These are phyloP conservation scores for Cydia splendana DNA, from an alignment of 1,140 invertebrate genomes.

Conservation along the genomic window DNA sequence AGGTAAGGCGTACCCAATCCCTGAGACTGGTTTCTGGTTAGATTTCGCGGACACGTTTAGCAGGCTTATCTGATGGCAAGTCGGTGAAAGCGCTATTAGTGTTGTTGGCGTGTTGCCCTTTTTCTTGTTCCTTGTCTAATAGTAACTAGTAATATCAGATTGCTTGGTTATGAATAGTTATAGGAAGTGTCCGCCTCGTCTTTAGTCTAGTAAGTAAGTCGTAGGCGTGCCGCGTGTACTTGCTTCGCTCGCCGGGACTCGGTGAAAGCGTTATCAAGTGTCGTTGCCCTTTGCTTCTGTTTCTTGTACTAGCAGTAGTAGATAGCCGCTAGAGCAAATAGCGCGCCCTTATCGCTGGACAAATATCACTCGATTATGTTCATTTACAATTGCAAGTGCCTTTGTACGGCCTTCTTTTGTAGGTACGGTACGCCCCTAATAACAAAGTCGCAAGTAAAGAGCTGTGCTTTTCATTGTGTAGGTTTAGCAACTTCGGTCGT, in stretches of 20 bases:
- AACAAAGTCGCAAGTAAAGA: not conserved
- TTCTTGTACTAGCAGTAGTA: not conserved
- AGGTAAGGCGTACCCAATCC: no score
- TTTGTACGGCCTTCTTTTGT: not conserved
- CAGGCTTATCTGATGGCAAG: not conserved
- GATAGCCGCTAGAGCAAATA: conserved; percentile 14
- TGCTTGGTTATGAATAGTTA: not conserved
- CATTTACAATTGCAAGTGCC: not conserved
- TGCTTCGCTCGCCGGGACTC: not conserved
- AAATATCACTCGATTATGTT: conserved; percentile 1
- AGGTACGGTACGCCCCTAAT: no score
- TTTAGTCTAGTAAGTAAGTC: not conserved
- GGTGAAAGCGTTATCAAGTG: conserved; percentile 15
- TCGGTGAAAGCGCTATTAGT: conserved; percentile 5
- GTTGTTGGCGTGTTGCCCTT: not conserved
- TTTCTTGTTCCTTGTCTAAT: not conserved
- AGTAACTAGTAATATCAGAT: not conserved
- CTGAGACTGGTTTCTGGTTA: no score
- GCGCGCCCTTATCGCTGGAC: conserved; percentile 3
- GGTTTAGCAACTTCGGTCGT: not conserved
- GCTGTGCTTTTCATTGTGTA: not conserved
- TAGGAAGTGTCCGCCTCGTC: not conserved
- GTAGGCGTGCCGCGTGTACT: not conserved
- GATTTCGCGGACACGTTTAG: no score
- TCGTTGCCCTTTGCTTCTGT: conserved; percentile 18